Conservation (phyloP, 2,888 invertebrate genomes). For the Caenorhabditis drosophilae region DNA sequence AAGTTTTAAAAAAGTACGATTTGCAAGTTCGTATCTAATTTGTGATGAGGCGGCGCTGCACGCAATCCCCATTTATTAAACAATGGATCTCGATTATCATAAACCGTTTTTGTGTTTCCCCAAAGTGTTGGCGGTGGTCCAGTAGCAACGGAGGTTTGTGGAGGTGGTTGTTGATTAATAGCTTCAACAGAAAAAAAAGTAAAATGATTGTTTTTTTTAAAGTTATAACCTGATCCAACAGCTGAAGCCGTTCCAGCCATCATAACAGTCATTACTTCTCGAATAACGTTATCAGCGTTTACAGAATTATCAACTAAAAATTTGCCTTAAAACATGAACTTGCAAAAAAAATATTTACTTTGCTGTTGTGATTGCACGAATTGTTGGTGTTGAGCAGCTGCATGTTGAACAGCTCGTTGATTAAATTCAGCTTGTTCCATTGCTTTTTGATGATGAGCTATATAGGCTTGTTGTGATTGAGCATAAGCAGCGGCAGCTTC, state of each 20-base stretch:
- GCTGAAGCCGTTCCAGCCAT: slow-evolving; percentile 35
- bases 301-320: slow-evolving; percentile 3
- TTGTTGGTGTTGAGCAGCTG: slow-evolving; percentile 17
- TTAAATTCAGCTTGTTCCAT: slow-evolving; percentile 36
- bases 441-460: slow-evolving; percentile 58
- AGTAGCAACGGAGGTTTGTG: slow-evolving; percentile 5
- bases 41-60: slow-evolving; percentile 43
- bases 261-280: slow-evolving; percentile 43
- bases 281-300: slow-evolving; percentile 35
- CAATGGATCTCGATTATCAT: slow-evolving; percentile 45
- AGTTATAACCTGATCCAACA: slow-evolving; percentile 10
- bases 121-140: slow-evolving; percentile 51
- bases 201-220: too few species aligned
- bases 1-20: slow-evolving; percentile 8
- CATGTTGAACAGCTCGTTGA: slow-evolving; percentile 25
- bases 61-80: slow-evolving; percentile 45
- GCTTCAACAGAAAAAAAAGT: too few species aligned
- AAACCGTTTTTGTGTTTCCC: slow-evolving; percentile 52
- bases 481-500: slow-evolving; percentile 46
- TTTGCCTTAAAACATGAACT: not conserved
- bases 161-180: slow-evolving; percentile 10
- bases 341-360: slow-evolving; percentile 1
- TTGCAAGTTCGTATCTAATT: slow-evolving; percentile 4
- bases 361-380: slow-evolving; percentile 12
- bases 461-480: slow-evolving; percentile 52